These are phyloP conservation scores for Myripristis murdjan DNA, from an alignment of 2,797 vertebrate species.

Conservation along the genomic window DNA sequence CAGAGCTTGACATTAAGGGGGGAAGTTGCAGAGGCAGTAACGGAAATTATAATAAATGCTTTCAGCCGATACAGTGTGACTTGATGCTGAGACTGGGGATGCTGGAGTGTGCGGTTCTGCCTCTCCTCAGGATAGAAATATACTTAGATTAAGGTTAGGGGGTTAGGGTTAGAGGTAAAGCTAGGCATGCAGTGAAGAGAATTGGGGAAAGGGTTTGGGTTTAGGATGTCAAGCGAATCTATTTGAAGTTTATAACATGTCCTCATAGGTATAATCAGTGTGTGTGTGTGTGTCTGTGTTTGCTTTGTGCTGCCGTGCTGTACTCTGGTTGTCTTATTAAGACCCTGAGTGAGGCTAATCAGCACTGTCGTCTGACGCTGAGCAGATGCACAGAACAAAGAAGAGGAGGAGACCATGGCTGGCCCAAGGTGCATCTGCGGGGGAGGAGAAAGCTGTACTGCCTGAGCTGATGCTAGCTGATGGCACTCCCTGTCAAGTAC, in stretches of 20 bases:
- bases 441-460: constrained; percentile 75
- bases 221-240: background rate
- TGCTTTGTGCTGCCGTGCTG: constrained; percentile 65
- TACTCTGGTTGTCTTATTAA: constrained; percentile 83
- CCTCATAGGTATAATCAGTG: background rate
- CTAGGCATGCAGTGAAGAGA: constrained; percentile 64
- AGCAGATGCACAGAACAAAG: constrained; percentile 86
- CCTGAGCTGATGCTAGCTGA: constrained; percentile 83
- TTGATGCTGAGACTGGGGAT: constrained; percentile 14
- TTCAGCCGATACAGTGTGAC: constrained; percentile 27
- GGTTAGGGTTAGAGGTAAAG: constrained; percentile 49
- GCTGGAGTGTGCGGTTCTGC: constrained; percentile 20
- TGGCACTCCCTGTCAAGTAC: constrained; percentile 80
- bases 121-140: constrained; percentile 49
- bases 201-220: constrained; percentile 10
- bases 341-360: constrained; percentile 86
- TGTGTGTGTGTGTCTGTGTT: constrained; percentile 66
- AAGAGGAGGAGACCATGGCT: constrained; percentile 79
- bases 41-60: constrained; percentile 42
- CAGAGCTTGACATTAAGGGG: constrained; percentile 36
- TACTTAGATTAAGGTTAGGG: constrained; percentile 60
- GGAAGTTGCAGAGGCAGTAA: constrained; percentile 22
- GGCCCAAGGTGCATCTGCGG: constrained; percentile 83
- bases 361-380: constrained; percentile 84
- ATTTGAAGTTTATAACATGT: background rate